Conservation (phyloP, 2,797 vertebrate genomes). For the Mionectes olivaceus region DNA sequence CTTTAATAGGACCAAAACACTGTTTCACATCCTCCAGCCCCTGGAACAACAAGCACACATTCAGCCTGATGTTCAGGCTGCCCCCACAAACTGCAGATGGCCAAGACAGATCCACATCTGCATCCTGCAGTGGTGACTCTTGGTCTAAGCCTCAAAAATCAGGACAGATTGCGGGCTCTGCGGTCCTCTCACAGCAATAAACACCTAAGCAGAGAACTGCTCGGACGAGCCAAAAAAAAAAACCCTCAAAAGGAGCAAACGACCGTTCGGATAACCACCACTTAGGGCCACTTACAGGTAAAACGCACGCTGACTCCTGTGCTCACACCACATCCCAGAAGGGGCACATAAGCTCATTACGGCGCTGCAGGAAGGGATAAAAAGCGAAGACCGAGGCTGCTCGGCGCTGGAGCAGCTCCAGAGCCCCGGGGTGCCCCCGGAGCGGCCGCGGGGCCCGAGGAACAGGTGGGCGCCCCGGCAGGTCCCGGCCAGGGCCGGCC, state of each 20-base stretch:
- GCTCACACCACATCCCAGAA: neutral
- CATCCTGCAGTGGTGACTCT: neutral
- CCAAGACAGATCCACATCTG: neutral
- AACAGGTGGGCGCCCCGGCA: constrained; percentile 54
- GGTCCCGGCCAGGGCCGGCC: constrained; percentile 16
- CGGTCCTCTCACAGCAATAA: neutral
- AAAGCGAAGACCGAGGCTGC: neutral
- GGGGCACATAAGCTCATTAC: constrained; percentile 53
- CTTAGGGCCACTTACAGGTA: constrained; percentile 2
- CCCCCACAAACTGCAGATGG: neutral
- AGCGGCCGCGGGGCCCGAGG: neutral
- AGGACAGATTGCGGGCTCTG: neutral
- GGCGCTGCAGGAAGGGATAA: constrained; percentile 8
- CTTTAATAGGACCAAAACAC: neutral
- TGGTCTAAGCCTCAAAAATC: neutral
- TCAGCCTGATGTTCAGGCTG: neutral
- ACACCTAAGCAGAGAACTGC: neutral
- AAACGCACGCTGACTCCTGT: neutral
- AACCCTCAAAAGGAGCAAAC: neutral
- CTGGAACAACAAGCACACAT: neutral
- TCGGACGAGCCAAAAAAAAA: neutral
- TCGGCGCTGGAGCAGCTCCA: neutral
- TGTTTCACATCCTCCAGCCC: neutral
- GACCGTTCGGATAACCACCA: neutral
- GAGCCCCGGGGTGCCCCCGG: neutral